Percentiles rank a stretch among this genome's conserved stretches.
Evolutionary conservation across 2,888 invertebrate species (phyloP).

Genomic region (Boloria euphrosyne): DNA sequence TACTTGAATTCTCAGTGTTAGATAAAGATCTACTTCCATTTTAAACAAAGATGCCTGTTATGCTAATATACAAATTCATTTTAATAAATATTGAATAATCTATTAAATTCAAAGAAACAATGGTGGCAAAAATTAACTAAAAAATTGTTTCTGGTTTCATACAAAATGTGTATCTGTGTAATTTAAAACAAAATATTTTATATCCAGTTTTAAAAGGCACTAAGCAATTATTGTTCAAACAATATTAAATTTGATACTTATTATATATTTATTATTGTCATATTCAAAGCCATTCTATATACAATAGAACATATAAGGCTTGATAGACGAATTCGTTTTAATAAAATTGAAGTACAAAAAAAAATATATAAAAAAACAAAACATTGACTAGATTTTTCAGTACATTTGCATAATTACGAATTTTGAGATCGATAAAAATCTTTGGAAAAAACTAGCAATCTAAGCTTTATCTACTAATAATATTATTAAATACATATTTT

Average conservation of each 20-base stretch:
- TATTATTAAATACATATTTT: background rate
- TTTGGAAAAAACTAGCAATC: no score
- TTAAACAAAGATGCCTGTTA: background rate
- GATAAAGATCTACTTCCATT: background rate
- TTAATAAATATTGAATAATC: background rate
- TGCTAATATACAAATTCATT: background rate
- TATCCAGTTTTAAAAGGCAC: background rate
- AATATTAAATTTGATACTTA: background rate
- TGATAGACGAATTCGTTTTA: constrained; percentile 18
- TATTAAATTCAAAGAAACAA: background rate
- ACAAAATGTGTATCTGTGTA: background rate
- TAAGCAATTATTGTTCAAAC: constrained; percentile 7
- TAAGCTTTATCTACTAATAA: background rate
- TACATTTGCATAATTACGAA: no score
- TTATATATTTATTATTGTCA: constrained; percentile 10
- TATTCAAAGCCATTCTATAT: constrained; percentile 32
- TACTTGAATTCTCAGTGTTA: no score
- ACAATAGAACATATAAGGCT: constrained; percentile 24
- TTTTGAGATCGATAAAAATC: no score
- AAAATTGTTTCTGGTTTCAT: no score
- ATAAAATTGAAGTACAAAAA: background rate
- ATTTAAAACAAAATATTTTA: background rate
- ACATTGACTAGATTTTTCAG: no score
- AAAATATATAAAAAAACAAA: no score
- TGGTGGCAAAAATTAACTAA: background rate